Evolutionary conservation across 2,888 invertebrate genomes (phyloP).

Genomic region (Orthonevra nobilis): DNA sequence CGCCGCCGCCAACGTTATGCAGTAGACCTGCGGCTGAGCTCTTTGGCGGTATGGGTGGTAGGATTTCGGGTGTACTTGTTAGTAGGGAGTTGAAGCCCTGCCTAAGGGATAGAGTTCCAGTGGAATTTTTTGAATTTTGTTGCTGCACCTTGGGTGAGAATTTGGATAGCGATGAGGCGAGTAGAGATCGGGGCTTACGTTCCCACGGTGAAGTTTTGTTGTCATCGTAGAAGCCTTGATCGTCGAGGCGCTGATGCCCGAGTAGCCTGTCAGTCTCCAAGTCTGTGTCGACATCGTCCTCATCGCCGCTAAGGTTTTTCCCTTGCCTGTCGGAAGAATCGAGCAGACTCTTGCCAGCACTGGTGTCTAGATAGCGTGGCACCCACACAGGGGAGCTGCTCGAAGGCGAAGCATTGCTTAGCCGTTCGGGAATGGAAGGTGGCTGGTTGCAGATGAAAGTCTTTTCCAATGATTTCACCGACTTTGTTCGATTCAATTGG

Average conservation of each 20-base stretch:
- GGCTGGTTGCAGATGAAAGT: constrained; percentile 70
- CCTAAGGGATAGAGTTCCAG: constrained; percentile 72
- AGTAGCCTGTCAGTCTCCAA: constrained; percentile 97
- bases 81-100: constrained; percentile 80
- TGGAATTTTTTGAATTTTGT: constrained; percentile 76
- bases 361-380: constrained; percentile 82
- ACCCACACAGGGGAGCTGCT: constrained; percentile 85
- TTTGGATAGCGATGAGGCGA: constrained; percentile 77
- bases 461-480: constrained; percentile 50
- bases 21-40: constrained; percentile 75
- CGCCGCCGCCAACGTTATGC: constrained; percentile 75
- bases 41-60: constrained; percentile 78
- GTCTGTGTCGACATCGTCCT: constrained; percentile 97
- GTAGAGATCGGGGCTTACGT: constrained; percentile 76
- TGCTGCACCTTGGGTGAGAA: constrained; percentile 79
- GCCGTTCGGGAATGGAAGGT: constrained; percentile 78
- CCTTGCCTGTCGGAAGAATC: constrained; percentile 82
- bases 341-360: constrained; percentile 74
- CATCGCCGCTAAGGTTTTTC: constrained; percentile 84
- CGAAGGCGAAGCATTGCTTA: constrained; percentile 77
- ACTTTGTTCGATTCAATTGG: constrained; percentile 53
- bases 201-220: constrained; percentile 81
- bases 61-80: constrained; percentile 78
- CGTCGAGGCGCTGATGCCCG: constrained; percentile 96
- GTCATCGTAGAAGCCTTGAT: constrained; percentile 95